These are phyloP conservation scores for Heterocephalus glaber DNA, from an alignment of 2,113 vertebrate species.

Conservation along the genomic window DNA sequence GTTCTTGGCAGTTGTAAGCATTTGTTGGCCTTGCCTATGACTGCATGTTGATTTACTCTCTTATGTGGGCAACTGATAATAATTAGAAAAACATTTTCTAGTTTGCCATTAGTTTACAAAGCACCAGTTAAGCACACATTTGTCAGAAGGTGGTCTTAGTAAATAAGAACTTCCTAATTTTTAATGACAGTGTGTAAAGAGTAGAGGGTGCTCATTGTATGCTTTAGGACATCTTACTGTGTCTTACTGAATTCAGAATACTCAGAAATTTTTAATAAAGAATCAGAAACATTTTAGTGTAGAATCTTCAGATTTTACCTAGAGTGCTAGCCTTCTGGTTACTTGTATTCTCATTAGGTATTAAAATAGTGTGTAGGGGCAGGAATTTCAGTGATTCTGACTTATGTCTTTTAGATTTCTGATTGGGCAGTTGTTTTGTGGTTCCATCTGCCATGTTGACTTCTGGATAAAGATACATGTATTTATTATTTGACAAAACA, in stretches of 20 bases:
- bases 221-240: neutral
- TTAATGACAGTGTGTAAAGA: neutral
- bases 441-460: constrained; percentile 6
- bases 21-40: constrained; percentile 45
- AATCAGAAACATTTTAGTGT: constrained; percentile 19
- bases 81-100: constrained; percentile 27
- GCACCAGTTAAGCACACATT: neutral
- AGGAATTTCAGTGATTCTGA: constrained; percentile 32
- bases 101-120: constrained; percentile 46
- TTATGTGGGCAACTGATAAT: neutral
- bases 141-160: neutral
- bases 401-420: constrained; percentile 26
- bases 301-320: constrained; percentile 31
- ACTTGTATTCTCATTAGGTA: constrained; percentile 14
- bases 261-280: constrained; percentile 3
- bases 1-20: neutral
- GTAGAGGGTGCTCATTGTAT: neutral
- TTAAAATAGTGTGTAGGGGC: constrained; percentile 5
- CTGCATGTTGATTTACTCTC: constrained; percentile 16
- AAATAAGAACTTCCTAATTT: neutral
- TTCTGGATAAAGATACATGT: constrained; percentile 44
- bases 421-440: constrained; percentile 50
- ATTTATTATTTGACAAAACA: constrained; percentile 44
- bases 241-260: constrained; percentile 45
- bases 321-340: neutral